Evolutionary conservation across 2,888 invertebrate species (phyloP), one percentile per base, ranked within the genome.

Genomic region (Lepidocyrtinus sp.): DNA sequence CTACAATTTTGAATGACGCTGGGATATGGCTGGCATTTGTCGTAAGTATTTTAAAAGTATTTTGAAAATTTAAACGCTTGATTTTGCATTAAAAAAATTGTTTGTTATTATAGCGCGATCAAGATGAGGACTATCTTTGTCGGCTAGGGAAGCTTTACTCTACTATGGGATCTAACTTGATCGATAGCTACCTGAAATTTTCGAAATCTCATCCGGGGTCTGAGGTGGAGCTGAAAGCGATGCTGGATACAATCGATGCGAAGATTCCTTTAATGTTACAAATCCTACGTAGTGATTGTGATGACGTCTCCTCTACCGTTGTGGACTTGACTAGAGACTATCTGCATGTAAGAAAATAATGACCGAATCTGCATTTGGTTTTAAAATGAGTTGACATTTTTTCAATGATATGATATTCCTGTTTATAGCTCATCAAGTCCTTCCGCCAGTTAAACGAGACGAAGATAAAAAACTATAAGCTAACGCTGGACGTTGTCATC

Each of bases 121-220:
- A 46, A 79, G 90, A 91, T 82, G 88, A 88, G 45, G 90, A 91
- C 77, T 91, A 89, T 85, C 85, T 90, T 45, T 88, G 89, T 12
- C 90, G 90, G 84, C 87, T 91, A 75, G 89, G 90, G 1, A 89
- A 89, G 76, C 87, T 91, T 25, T 88, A 90, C 63, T 90, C 90
- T 87, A 89, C 88, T 24, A 90, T 91, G 87, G 91, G 91, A 9
- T 87, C 89, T 2, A 89, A 89, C 71, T 87, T 91, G 15, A 89
- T 90, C 46, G 87, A 88, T 17, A 87, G 89, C 75, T 90, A 89
- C 88, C 88, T 89, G 77, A 90, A 89, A 90, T 65, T 85, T 17
- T n/a, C 55, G 0, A 86, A 84, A 77, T 68, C 78, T 25, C 67
- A 72, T 45, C 83, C 83, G 1, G 74, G 71, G 0, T 80, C 83